Base-by-base conservation (phyloP, 2,797 vertebrate species). In the Hippopotamyrus pictus region DNA sequence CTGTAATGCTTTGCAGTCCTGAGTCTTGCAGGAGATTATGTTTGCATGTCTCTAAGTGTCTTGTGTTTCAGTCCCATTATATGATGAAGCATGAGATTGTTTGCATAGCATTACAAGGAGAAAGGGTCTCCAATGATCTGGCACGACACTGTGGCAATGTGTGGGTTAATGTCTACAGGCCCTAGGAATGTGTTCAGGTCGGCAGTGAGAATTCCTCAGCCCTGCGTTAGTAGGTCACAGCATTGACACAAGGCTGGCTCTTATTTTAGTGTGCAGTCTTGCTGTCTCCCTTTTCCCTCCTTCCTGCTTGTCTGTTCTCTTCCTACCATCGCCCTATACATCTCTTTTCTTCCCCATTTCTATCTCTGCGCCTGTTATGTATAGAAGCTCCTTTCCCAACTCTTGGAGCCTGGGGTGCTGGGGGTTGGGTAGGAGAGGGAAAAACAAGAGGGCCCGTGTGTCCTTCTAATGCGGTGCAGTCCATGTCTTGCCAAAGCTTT, bases 81-180 rank as follows among this genome's bases (percentile, higher is more conserved):
- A 50, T 14, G 44, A 54, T 53, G 50, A 57, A 33, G 50, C 59
- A 53, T 22, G 22, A n/a, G 29, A 76, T 48, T 46, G 51, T 89
- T 8, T 89, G 22, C 82, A 62, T 83, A 62, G 25, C 53, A 86
- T 22, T 33, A 25, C 12, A 41, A 29, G 37, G 53, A 19, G 33
- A 54, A 17, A 48, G 53, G n/a, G 88, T 41, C 12, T 50, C 9
- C 22, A 19, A 19, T 51, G n/a, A 48, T 44, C 19, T 51, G 3
- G 46, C 46, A 11, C 9, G 25, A 22, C 25, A 91, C 91, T 91
- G 92, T 91, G 93, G 94, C 89, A 88, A 92, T 90, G 92, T 94
- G 93, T 93, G 95, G 95, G 95, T 96, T 96, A 96, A 96, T 93
- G 93, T 95, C 94, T 95, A 93, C 94, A 94, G 94, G 94, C 93